Base-by-base conservation (phyloP, 2,797 vertebrate species). In the Mionectes olivaceus region DNA sequence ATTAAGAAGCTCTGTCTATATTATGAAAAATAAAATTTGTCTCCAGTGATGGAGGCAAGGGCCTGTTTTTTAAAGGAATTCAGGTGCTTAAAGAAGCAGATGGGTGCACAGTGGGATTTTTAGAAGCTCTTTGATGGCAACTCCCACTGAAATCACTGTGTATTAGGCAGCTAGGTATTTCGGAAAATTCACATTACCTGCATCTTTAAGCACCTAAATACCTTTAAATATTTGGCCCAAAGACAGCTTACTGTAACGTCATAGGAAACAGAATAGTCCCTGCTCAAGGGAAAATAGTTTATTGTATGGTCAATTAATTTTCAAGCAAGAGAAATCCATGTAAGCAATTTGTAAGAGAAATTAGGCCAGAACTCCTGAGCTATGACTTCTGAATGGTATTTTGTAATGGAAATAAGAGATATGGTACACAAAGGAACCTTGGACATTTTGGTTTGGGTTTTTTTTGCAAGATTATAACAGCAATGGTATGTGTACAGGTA, bases 141-240 rank as follows among this genome's bases (percentile, higher is more conserved):
- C 94, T 96, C 94, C 95, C 85, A 95, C 85, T 82, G 92, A 95
- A 96, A 94, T 94, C 12, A 2, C 83, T 91, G 67, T 81, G 80
- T 94, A 92, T 94, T 96, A 96, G 85, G 91, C 89, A 92, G 95
- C 35, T 91, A 96, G 94, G 89, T 95, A 96, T 89, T 95, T 96
- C 0, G 44, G 93, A 96, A 96, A 96, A 96, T 94, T 92, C 95
- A 94, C 93, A 96, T 95, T 95, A 96, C 95, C 94, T 97, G 96
- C 95, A 96, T 95, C 87, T 95, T 97, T 96, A 97, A 88, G 94
- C 95, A 97, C 87, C 94, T 96, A 96, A 97, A 96, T 92, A 96
- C 91, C 96, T 97, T 96, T 94, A 96, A 97, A 96, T 93, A 95
- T 91, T 91, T 96, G 91, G 91, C 96, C 89, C 93, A 90, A 95